Base-by-base conservation (phyloP, 1,140 invertebrate species). In the Vanessa atalanta region DNA sequence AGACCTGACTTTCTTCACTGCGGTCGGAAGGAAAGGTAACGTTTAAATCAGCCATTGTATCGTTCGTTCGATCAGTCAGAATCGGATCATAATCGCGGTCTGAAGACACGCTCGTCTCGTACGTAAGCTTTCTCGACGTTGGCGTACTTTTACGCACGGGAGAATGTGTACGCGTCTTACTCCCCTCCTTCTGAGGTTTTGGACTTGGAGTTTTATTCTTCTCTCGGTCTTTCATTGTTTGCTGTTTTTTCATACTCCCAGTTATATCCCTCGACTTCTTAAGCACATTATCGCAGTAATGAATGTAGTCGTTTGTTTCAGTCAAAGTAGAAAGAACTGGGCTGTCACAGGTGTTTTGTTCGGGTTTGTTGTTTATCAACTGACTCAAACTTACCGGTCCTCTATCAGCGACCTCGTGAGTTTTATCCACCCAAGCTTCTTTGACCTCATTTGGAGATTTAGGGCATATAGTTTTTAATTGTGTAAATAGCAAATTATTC, bases 401-500 rank as follows among this genome's bases (percentile, higher is more conserved):
- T 55, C 85, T 72, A 11, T 84, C 85, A 57, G 53, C 8, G 67
- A 31, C 26, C 20, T 76, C 79, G 7, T 79, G 70, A 13, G 65
- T 69, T 70, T 84, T 85, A 23, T 91, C 91, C 11, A 60, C 69
- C 88, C 89, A 91, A 26, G 90, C 89, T 67, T 87, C 85, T 72
- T 90, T 91, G 2, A 82, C 78, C 75, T 93, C 83, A 15, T 83
- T 82, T 0, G 86, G 83, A 16, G 89, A 87, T 79, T 88, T 88
- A 0, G 91, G 90, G 43, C 86, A 88, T 43, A 93, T 91, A n/a
- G 93, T 94, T 79, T 93, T 93, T 47, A 95, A 90, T 75, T 95
- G 94, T 15, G 88, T 90, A 55, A 94, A 86, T 20, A 95, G 78
- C 68, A 94, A 83, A 71, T 93, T 91, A 75, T 95, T 94, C 76